These are phyloP conservation scores for Calycopis cecrops DNA, from an alignment of 1,140 invertebrate species.

Conservation along the genomic window DNA sequence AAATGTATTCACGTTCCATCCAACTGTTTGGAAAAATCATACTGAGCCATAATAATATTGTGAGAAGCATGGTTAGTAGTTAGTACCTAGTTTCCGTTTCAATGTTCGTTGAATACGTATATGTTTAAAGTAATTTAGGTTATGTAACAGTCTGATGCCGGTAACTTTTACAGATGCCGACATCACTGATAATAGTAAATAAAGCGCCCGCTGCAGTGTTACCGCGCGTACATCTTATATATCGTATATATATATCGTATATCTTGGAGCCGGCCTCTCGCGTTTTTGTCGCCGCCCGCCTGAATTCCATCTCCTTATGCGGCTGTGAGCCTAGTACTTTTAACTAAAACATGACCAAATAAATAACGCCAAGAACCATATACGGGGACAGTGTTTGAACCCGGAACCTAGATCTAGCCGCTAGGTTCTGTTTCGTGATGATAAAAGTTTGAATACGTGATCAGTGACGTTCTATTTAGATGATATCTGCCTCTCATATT, in stretches of 20 bases:
- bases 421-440: no score
- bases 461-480: no score
- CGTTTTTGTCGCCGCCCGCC: constrained; percentile 14
- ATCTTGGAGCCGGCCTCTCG: constrained; percentile 2
- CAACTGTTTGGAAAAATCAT: no score
- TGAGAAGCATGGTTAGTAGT: no score
- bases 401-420: background rate
- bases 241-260: no score
- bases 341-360: constrained; percentile 13
- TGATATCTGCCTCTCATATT: no score
- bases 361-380: constrained; percentile 1
- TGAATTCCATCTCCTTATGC: constrained; percentile 14
- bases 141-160: constrained; percentile 11
- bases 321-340: constrained; percentile 10
- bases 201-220: background rate
- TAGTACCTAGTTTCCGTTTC: no score
- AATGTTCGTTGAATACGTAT: no score
- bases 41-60: no score
- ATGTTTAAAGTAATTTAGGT: constrained; percentile 3
- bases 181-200: constrained; percentile 9
- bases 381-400: constrained; percentile 9
- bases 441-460: no score
- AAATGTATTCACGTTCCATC: no score
- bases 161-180: constrained; percentile 14
- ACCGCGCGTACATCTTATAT: constrained; percentile 7